Conservation (phyloP, 2,888 invertebrate species). For the Patella depressa region DNA sequence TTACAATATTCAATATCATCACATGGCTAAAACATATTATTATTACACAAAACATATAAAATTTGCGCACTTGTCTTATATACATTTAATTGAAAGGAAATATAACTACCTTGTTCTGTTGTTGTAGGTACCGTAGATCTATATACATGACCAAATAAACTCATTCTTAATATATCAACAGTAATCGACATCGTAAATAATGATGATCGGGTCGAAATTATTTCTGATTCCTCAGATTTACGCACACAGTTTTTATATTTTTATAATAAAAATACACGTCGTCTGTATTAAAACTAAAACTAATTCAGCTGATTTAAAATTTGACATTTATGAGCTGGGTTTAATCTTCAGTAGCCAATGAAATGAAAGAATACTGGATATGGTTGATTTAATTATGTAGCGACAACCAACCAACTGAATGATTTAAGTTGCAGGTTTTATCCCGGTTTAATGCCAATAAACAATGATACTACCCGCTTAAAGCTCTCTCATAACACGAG, state of each 20-base stretch:
- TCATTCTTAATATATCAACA: not conserved
- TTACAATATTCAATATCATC: too few species aligned
- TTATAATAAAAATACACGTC: too few species aligned
- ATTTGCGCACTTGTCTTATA: too few species aligned
- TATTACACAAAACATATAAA: too few species aligned
- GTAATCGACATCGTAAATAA: not conserved
- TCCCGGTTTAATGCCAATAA: not conserved
- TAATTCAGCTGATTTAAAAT: not conserved
- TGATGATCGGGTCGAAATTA: too few species aligned
- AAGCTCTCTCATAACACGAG: slow-evolving; percentile 2
- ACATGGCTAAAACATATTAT: too few species aligned
- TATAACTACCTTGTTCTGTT: not conserved
- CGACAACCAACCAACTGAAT: not conserved
- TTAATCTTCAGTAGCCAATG: not conserved
- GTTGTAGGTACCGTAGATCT: not conserved
- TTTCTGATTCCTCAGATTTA: too few species aligned
- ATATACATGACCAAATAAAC: slow-evolving; percentile 4
- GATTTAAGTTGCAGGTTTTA: slow-evolving; percentile 1
- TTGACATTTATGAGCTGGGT: not conserved
- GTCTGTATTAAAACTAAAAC: not conserved
- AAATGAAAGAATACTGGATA: not conserved
- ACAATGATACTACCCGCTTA: slow-evolving; percentile 7
- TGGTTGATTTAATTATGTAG: not conserved
- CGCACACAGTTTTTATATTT: too few species aligned
- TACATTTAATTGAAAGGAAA: too few species aligned